These are phyloP conservation scores for Neotragus moschatus DNA, from an alignment of 2,113 vertebrate genomes.

Conservation along the genomic window DNA sequence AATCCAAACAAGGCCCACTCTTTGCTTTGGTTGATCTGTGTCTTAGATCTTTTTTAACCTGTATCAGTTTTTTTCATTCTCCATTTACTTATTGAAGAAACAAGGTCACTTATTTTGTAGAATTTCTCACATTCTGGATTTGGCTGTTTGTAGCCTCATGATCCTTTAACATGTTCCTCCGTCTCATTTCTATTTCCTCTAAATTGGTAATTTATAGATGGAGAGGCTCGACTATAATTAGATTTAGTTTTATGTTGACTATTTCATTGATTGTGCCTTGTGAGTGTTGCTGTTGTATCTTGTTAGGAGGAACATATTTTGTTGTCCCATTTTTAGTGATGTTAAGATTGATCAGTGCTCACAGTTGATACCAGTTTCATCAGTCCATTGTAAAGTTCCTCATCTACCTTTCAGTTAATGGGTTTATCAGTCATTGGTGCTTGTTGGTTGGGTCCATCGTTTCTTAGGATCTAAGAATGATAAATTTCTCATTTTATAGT, in stretches of 20 bases:
- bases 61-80: neutral
- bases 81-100: conserved; percentile 2
- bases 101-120: neutral
- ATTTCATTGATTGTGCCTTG: neutral
- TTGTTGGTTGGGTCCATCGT: neutral
- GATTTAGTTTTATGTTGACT: neutral
- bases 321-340: neutral
- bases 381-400: neutral
- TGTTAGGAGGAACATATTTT: neutral
- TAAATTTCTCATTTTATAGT: neutral
- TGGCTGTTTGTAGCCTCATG: neutral
- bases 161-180: neutral
- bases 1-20: neutral
- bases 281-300: neutral
- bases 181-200: neutral
- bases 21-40: neutral
- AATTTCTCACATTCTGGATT: neutral
- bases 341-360: neutral
- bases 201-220: neutral
- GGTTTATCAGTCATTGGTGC: neutral
- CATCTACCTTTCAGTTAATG: neutral
- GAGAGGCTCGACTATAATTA: neutral
- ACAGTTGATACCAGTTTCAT: neutral
- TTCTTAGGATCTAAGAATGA: neutral
- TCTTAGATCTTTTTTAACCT: neutral